These are phyloP conservation scores for Epinotia bilunana DNA, from an alignment of 2,888 invertebrate species.

Conservation along the genomic window DNA sequence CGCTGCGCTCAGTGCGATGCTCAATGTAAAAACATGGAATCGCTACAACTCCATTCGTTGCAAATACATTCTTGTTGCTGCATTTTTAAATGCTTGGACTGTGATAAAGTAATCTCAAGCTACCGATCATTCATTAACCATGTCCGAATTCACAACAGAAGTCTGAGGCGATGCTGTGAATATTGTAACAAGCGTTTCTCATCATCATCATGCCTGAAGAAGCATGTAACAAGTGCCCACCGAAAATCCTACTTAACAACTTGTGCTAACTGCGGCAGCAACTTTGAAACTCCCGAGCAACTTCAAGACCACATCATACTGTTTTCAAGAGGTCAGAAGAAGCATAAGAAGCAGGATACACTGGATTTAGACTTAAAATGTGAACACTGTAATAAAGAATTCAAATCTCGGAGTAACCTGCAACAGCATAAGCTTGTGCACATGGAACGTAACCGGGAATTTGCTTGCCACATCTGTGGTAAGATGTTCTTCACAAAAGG, in stretches of 20 bases:
- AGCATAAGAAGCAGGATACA: constrained; percentile 57
- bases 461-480: constrained; percentile 77
- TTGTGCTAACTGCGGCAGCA: constrained; percentile 69
- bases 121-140: constrained; percentile 70
- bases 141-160: constrained; percentile 67
- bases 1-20: constrained; percentile 75
- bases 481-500: constrained; percentile 82
- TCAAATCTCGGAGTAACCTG: constrained; percentile 72
- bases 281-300: constrained; percentile 64
- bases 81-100: constrained; percentile 73
- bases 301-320: constrained; percentile 69
- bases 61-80: constrained; percentile 75
- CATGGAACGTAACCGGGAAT: constrained; percentile 74
- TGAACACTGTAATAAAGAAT: constrained; percentile 70
- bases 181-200: constrained; percentile 68
- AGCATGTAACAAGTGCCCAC: constrained; percentile 63
- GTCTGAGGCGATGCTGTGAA: constrained; percentile 72
- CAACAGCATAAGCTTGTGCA: constrained; percentile 74
- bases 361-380: constrained; percentile 66
- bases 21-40: constrained; percentile 70
- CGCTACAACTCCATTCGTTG: constrained; percentile 69
- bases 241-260: constrained; percentile 53
- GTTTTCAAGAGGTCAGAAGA: constrained; percentile 61
- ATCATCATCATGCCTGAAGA: constrained; percentile 60
- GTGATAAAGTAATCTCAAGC: constrained; percentile 64